These are phyloP conservation scores for Scaeva pyrastri DNA, from an alignment of 2,888 invertebrate species.

Conservation along the genomic window DNA sequence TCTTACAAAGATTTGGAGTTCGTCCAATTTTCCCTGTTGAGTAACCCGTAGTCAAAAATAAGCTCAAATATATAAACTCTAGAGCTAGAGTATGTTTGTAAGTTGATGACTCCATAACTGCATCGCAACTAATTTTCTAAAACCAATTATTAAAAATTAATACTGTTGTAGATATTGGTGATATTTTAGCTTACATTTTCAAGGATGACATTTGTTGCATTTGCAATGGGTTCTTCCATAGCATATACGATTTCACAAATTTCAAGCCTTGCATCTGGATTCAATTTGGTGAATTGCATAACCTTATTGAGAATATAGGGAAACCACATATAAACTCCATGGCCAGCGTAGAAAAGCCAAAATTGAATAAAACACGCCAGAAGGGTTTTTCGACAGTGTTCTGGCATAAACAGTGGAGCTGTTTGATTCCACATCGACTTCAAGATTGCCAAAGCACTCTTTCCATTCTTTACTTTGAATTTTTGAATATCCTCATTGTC, in stretches of 20 bases:
- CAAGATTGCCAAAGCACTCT: conserved; percentile 40
- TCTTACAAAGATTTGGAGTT: conserved; percentile 76
- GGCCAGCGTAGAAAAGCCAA: conserved; percentile 79
- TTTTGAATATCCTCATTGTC: conserved; percentile 4
- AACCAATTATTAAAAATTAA: neutral
- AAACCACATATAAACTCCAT: conserved; percentile 82
- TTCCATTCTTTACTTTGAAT: conserved; percentile 42
- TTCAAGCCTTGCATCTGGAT: conserved; percentile 76
- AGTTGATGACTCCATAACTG: conserved; percentile 78
- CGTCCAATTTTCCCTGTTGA: conserved; percentile 77
- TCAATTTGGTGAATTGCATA: conserved; percentile 77
- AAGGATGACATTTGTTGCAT: neutral
- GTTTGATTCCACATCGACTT: conserved; percentile 81
- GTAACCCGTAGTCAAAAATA: conserved; percentile 77
- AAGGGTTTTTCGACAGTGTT: conserved; percentile 79
- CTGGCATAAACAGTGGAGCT: conserved; percentile 79
- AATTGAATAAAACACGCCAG: conserved; percentile 81
- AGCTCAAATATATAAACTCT: conserved; percentile 78
- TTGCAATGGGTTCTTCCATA: conserved; percentile 16
- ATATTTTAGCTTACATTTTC: conserved; percentile 21
- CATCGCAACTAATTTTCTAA: conserved; percentile 16
- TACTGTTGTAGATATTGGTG: neutral
- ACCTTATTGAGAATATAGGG: conserved; percentile 81
- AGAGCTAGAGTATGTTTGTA: conserved; percentile 78
- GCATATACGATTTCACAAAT: conserved; percentile 79